Conservation (phyloP, 1,140 invertebrate species). For the Orussus abietinus region DNA sequence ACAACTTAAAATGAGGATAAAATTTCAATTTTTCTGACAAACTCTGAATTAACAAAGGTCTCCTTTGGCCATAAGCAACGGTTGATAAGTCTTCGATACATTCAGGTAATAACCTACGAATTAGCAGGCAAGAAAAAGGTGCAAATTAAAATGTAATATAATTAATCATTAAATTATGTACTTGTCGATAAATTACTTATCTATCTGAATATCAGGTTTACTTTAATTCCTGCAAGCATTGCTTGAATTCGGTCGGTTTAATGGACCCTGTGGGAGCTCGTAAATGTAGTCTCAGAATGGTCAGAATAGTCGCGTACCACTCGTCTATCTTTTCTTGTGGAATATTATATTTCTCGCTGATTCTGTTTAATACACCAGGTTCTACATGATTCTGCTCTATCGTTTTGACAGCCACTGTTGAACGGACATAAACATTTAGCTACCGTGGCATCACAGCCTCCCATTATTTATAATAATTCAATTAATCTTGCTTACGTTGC, state of each 20-base stretch:
- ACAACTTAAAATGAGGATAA: conserved; percentile 34
- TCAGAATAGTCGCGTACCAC: conserved; percentile 41
- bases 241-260: conserved; percentile 39
- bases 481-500: conserved; percentile 35
- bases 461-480: neutral
- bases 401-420: conserved; percentile 44
- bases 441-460: conserved; percentile 6
- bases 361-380: conserved; percentile 41
- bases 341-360: conserved; percentile 41
- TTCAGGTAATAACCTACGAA: conserved; percentile 38
- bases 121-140: conserved; percentile 12
- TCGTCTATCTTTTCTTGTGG: conserved; percentile 36
- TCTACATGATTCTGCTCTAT: conserved; percentile 45
- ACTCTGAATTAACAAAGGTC: conserved; percentile 25
- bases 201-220: conserved; percentile 20
- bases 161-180: conserved; percentile 7
- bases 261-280: conserved; percentile 26
- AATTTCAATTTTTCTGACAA: conserved; percentile 35
- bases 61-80: conserved; percentile 40
- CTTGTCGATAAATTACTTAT: neutral
- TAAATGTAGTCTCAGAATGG: conserved; percentile 34
- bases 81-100: conserved; percentile 43
- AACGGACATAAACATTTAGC: conserved; percentile 12
- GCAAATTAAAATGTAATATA: neutral
- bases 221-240: conserved; percentile 44